A percentile compares a stretch with the other conserved stretches of the same genome.
phyloP scores from a whole-genome alignment of 2,888 invertebrate genomes.

The Thereva nobilitata region DNA sequence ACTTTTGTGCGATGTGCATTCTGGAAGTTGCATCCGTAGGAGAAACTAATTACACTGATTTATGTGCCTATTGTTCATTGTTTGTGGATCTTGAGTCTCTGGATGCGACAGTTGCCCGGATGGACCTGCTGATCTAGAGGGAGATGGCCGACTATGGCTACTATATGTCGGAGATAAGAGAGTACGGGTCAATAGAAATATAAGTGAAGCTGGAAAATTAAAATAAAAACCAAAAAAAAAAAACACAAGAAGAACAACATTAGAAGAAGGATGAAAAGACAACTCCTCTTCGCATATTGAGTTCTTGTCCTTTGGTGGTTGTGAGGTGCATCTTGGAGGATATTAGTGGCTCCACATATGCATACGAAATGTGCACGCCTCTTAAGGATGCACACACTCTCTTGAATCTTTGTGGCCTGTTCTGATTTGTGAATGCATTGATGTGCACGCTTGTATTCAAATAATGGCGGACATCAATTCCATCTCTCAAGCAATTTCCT shows the following conservation, averaged over 20 bases:
- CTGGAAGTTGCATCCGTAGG: conserved; percentile 35
- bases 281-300: conserved; percentile 14
- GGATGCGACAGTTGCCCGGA: neutral
- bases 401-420: too few species aligned
- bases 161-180: conserved; percentile 11
- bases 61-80: conserved; percentile 92
- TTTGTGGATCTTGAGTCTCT: conserved; percentile 53
- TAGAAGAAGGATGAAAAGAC: conserved; percentile 20
- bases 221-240: neutral
- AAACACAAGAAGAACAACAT: neutral
- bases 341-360: too few species aligned
- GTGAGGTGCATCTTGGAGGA: too few species aligned
- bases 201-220: conserved; percentile 22
- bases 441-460: too few species aligned
- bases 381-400: too few species aligned
- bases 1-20: conserved; percentile 31
- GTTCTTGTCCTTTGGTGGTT: too few species aligned
- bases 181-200: conserved; percentile 30
- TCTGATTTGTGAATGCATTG: too few species aligned
- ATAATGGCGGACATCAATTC: too few species aligned
- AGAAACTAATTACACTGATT: conserved; percentile 92
- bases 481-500: too few species aligned
- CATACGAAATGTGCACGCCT: too few species aligned
- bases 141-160: conserved; percentile 8
- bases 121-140: conserved; percentile 8